Conservation (phyloP, 2,888 invertebrate genomes). For the Apamea monoglypha region DNA sequence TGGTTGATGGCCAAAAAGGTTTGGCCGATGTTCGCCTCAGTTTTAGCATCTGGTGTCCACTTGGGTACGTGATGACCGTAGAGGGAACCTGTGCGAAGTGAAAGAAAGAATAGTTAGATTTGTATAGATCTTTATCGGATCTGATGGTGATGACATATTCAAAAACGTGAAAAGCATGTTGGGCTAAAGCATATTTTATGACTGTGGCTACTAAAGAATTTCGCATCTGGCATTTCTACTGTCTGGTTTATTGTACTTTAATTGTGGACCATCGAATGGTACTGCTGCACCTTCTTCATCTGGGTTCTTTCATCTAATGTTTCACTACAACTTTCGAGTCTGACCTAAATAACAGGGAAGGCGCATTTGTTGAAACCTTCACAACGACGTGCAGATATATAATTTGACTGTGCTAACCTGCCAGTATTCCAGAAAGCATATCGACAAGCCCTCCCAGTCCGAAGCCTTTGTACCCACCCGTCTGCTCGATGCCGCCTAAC, state of each 20-base stretch:
- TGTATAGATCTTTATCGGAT: background rate
- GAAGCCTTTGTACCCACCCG: conserved; percentile 38
- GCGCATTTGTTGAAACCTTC: background rate
- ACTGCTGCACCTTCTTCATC: background rate
- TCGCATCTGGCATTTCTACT: background rate
- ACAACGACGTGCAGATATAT: background rate
- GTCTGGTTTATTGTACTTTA: background rate
- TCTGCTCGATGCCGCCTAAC: conserved; percentile 4
- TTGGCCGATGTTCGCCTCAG: conserved; percentile 22
- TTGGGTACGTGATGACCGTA: conserved; percentile 27
- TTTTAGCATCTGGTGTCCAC: background rate
- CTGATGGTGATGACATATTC: background rate
- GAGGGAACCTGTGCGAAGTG: conserved; percentile 1
- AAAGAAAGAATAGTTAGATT: background rate
- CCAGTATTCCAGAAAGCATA: conserved; percentile 30
- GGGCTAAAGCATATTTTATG: background rate
- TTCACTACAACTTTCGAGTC: background rate
- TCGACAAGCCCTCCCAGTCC: conserved; percentile 30
- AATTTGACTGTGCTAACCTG: conserved; percentile 19
- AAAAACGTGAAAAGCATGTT: background rate
- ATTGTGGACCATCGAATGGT: background rate
- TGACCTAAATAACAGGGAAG: background rate
- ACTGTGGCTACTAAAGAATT: background rate
- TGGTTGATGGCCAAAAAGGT: conserved; percentile 34
- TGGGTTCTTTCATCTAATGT: background rate